phyloP scores from a whole-genome alignment of 2,113 vertebrate genomes.

The Mus spicilegus region DNA sequence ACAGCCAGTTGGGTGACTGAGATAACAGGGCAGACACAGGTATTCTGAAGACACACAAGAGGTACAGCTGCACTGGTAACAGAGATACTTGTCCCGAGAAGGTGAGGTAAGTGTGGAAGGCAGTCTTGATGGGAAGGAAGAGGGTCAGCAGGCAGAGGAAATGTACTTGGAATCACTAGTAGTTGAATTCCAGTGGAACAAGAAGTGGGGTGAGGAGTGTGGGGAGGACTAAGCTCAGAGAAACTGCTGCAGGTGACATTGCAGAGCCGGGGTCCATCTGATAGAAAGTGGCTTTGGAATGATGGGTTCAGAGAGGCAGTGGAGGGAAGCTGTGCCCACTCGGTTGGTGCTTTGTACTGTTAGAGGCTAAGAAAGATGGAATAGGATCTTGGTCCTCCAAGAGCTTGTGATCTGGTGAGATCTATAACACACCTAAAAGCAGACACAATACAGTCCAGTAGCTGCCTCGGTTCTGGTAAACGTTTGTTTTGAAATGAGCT shows the following conservation, averaged over 20 bases:
- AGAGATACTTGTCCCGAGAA: not conserved
- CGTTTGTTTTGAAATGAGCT: not conserved
- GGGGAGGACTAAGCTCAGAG: not conserved
- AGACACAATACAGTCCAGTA: not conserved
- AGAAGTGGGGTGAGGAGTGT: not conserved
- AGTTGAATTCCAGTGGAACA: not conserved
- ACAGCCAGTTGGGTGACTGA: not conserved
- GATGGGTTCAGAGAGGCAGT: not conserved
- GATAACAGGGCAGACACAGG: not conserved
- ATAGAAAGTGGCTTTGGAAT: not conserved
- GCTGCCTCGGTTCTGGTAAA: not conserved
- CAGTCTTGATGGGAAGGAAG: not conserved
- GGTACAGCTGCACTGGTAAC: not conserved
- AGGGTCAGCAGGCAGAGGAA: not conserved
- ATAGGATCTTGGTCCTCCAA: not conserved
- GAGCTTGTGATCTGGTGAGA: not conserved
- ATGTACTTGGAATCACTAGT: not conserved
- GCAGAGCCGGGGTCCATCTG: not conserved
- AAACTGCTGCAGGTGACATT: not conserved
- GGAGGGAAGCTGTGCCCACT: not conserved
- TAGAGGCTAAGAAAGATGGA: not conserved
- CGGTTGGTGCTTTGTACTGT: not conserved
- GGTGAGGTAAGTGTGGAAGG: not conserved
- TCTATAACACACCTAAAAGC: not conserved
- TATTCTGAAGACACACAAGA: not conserved